Conservation (phyloP, 2,113 vertebrate species). For the Zosterops borbonicus region DNA sequence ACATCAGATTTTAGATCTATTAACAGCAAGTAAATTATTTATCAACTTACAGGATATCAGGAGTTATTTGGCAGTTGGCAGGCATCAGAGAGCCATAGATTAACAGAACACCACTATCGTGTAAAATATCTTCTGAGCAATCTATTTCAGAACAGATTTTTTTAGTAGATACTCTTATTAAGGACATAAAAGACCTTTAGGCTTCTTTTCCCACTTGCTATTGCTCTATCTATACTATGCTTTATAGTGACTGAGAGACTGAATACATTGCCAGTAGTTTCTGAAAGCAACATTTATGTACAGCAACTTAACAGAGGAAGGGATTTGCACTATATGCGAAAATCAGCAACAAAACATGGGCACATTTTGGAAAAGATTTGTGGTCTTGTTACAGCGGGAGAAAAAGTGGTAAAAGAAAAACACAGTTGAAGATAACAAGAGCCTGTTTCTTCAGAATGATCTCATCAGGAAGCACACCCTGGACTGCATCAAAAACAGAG, state of each 20-base stretch:
- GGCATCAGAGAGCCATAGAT: conserved; percentile 16
- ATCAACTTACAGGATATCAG: conserved; percentile 53
- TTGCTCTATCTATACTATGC: neutral
- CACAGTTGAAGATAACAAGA: neutral
- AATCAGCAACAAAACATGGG: neutral
- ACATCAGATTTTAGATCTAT: conserved; percentile 61
- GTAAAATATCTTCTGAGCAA: neutral
- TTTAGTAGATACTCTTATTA: neutral
- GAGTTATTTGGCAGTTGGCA: conserved; percentile 58
- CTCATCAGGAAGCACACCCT: accelerated
- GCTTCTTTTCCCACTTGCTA: neutral
- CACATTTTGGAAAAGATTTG: neutral
- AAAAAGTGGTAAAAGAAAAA: neutral
- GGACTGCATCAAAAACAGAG: neutral
- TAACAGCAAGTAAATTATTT: conserved; percentile 62
- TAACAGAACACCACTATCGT: neutral
- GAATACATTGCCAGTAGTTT: neutral
- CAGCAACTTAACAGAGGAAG: neutral
- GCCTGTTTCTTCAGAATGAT: neutral
- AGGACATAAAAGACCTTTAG: neutral
- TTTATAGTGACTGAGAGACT: neutral
- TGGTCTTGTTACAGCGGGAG: neutral
- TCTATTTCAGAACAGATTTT: neutral
- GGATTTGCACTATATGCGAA: neutral
- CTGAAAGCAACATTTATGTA: neutral